phyloP scores from a whole-genome alignment of 2,888 invertebrate genomes.

The Timema podura region DNA sequence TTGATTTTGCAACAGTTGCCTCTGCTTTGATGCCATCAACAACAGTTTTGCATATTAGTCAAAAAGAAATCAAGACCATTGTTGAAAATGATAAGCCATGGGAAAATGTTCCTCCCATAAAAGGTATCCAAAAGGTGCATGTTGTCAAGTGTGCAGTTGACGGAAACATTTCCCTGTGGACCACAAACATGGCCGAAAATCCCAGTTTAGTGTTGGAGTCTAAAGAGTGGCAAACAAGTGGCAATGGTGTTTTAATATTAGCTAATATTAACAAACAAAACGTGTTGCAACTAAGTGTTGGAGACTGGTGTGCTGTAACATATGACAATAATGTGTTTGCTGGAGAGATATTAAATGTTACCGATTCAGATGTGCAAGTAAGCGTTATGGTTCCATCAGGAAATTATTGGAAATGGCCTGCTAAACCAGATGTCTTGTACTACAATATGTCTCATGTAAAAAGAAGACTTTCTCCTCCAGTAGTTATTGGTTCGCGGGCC shows the following conservation, averaged over 20 bases:
- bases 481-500: background rate
- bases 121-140: background rate
- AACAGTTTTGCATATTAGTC: background rate
- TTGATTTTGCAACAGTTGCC: background rate
- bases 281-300: background rate
- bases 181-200: background rate
- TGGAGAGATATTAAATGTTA: background rate
- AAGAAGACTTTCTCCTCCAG: background rate
- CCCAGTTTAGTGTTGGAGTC: background rate
- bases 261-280: background rate
- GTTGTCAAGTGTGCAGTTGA: constrained; percentile 8
- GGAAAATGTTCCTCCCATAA: background rate
- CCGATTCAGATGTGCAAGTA: background rate
- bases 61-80: background rate
- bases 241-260: too few species aligned
- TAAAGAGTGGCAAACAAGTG: too few species aligned
- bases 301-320: background rate
- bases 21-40: constrained; percentile 3
- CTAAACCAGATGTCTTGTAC: background rate
- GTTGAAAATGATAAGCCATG: background rate
- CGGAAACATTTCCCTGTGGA: background rate
- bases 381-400: constrained; percentile 7
- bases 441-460: too few species aligned
- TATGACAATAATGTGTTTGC: constrained; percentile 4
- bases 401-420: background rate